Evolutionary conservation across 2,888 invertebrate genomes (phyloP), one percentile per base, ranked within the genome.

Genomic region (Drosophila conformis): DNA sequence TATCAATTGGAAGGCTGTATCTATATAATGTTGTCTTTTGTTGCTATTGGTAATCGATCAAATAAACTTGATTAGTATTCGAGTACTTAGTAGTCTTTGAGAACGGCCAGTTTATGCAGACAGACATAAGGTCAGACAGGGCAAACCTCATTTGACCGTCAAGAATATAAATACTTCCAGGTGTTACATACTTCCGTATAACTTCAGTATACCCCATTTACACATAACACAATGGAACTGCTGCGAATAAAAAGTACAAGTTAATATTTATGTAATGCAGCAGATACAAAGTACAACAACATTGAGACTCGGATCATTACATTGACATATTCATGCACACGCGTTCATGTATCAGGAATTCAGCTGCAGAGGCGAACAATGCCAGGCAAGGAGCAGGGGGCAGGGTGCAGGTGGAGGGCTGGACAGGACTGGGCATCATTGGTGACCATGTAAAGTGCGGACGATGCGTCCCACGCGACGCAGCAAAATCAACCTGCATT

Each of bases 321-420:
- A 90, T 85, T 89, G 89, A 86, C 90, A 86, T 90, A 89, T 86
- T 90, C 85, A 90, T 87, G 87, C 80, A 54, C 75, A 78, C 80
- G 69, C 70, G 56, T 59, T 49, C 65, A 38, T 59, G 75, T 54
- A 70, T 63, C 69, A 73, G 75, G 75, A 90, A 87, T 86, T 89
- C 84, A 89, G 69, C 56, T 59, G 86, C 76, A 82, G 69, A 75
- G 74, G 76, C 71, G 73, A 82, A 82, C 75, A 82, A 84, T 84
- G 78, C 78, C 48, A 54, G n/a, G 40, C 38, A 21, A 42, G 42
- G 15, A 4, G 52, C 15, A 2, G 5, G 53, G 6, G n/a, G 66
- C n/a, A 36, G 42, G 51, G 62, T 11, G 36, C n/a, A 46, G 65
- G 25, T 46, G 46, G 25, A 4, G n/a, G 15, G 33, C 21, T n/a